Base-by-base conservation (phyloP, 2,888 invertebrate genomes). In the Zaprionus bogoriensis region DNA sequence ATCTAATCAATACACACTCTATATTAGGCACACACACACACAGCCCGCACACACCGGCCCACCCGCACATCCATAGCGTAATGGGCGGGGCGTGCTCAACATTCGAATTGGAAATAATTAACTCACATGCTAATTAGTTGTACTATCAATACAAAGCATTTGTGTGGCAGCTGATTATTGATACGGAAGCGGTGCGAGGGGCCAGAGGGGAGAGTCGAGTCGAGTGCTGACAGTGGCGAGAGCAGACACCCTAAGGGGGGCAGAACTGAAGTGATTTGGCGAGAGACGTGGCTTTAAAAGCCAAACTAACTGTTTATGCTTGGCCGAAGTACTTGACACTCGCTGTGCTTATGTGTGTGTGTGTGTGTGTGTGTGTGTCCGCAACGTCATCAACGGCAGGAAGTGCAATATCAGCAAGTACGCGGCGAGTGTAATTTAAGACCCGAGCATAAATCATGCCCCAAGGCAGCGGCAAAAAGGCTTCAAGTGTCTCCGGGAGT, bases 81-180 rank as follows among this genome's bases (percentile, higher is more conserved):
- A 73, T 70, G 61, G 25, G 28, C 66, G 47, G 28, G 4, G 62
- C 67, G 63, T 68, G 67, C 62, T 39, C 39, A 47, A 66, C 66
- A 63, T 69, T 61, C 62, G 54, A 77, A 80, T 72, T 62, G 27
- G 50, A 82, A 84, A 87, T 87, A 87, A 82, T 82, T 76, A 87
- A 84, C 82, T 87, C 58, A 50, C 67, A 78, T 87, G 76, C 85
- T 84, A 85, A 82, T 82, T 87, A 82, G 76, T 67, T 68, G 65
- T 54, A 78, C 76, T 87, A 77, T 76, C 71, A 78, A 69, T 69
- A 55, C 60, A 66, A 36, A 51, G 57, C n/a, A n/a, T n/a, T n/a
- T n/a, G n/a, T n/a, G n/a, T n/a, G n/a, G n/a, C 64, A 36, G 52
- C 44, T 42, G 61, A 68, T 82, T 82, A 78, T 78, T 78, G 72